Conservation (phyloP, 2,888 invertebrate genomes). For the Machimus rusticus region DNA sequence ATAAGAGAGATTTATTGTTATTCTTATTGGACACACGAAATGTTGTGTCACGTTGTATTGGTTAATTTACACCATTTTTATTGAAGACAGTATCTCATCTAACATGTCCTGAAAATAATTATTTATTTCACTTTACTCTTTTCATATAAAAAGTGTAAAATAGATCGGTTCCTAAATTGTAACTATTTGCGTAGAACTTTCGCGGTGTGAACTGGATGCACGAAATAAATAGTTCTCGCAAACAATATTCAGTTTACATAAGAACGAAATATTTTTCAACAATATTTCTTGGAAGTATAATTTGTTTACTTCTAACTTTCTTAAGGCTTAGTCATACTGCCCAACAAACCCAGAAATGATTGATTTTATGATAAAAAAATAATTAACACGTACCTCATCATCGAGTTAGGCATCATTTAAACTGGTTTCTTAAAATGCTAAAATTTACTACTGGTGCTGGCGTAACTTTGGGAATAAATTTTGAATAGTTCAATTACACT, state of each 20-base stretch:
- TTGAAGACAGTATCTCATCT: background rate
- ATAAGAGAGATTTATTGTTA: background rate
- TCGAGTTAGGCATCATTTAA: too few relatives aligned
- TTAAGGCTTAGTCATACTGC: background rate
- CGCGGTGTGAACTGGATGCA: background rate
- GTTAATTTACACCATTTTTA: background rate
- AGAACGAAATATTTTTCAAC: background rate
- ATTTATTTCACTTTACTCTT: background rate
- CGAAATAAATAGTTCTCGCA: background rate
- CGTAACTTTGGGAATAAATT: too few relatives aligned
- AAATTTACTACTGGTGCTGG: too few relatives aligned
- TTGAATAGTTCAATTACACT: too few relatives aligned
- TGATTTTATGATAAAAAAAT: too few relatives aligned
- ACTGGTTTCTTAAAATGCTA: too few relatives aligned
- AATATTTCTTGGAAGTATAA: background rate
- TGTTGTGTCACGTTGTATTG: too few relatives aligned
- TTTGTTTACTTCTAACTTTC: background rate
- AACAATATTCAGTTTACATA: background rate
- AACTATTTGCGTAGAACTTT: background rate
- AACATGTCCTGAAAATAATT: background rate
- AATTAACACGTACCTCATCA: too few relatives aligned
- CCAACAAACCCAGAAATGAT: background rate
- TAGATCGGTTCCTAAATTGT: background rate
- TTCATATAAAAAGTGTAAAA: background rate
- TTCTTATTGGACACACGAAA: background rate